Percentiles rank a stretch among this genome's conserved stretches.
Evolutionary conservation across 2,113 vertebrate genomes (phyloP).

Genomic region (Cyphomyrus plagiostoma): DNA sequence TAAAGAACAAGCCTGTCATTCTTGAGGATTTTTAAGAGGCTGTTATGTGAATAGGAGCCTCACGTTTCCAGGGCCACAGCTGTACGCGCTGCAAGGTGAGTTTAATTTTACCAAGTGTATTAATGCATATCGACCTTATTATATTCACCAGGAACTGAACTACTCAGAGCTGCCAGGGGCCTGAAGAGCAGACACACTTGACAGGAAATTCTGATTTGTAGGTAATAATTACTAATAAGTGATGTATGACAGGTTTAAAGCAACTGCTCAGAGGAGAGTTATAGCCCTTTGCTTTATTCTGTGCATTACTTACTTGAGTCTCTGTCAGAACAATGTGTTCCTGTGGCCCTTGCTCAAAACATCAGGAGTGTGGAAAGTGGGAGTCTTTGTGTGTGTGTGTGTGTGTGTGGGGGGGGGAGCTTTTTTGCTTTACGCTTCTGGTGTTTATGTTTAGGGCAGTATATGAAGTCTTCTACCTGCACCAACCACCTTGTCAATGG

Average conservation of each 20-base stretch:
- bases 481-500: slow-evolving; percentile 92
- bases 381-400: background rate
- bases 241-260: background rate
- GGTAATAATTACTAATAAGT: slow-evolving; percentile 10
- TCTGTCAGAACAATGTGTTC: background rate
- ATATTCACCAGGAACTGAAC: background rate
- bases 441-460: background rate
- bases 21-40: background rate
- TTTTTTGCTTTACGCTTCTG: background rate
- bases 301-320: background rate
- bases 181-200: background rate
- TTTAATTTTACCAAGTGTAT: background rate
- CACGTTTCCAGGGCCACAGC: background rate
- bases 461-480: slow-evolving; percentile 62
- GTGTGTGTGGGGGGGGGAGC: too few species aligned
- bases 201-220: slow-evolving; percentile 3
- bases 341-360: background rate
- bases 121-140: background rate
- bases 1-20: background rate
- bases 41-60: background rate
- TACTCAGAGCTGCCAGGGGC: background rate
- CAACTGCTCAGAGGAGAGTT: background rate
- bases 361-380: background rate
- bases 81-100: background rate
- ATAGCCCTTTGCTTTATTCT: background rate